Percentiles rank a stretch among this genome's conserved stretches.
Conservation (phyloP, 2,797 vertebrate genomes). For the Phoxinus dragarum region DNA sequence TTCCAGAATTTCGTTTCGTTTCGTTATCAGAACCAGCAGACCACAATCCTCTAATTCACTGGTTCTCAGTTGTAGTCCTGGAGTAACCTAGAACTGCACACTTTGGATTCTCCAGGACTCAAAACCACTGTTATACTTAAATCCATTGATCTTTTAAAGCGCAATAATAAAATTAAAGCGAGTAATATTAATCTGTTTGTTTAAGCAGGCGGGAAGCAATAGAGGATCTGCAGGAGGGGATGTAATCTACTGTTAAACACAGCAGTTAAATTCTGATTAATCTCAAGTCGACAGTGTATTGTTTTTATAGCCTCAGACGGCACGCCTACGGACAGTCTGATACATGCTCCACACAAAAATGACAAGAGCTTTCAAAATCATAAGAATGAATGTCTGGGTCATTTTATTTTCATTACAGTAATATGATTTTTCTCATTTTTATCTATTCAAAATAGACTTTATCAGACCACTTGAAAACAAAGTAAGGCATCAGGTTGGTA, state of each 20-base stretch:
- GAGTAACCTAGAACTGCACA: neutral
- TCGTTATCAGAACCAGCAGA: neutral
- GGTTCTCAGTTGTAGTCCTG: neutral
- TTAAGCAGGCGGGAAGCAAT: slow-evolving; percentile 6
- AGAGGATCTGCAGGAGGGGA: neutral
- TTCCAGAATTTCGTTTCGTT: too few relatives aligned
- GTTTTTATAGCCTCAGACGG: slow-evolving; percentile 17
- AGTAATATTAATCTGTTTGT: neutral
- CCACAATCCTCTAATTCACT: neutral
- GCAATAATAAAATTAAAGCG: slow-evolving; percentile 6
- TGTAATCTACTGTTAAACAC: slow-evolving; percentile 28
- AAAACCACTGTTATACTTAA: neutral
- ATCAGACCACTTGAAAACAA: too few relatives aligned
- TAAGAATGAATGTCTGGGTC: neutral
- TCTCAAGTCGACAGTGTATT: slow-evolving; percentile 20
- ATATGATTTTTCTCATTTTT: neutral
- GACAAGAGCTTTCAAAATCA: slow-evolving; percentile 26
- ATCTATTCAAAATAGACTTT: too few relatives aligned
- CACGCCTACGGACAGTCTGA: slow-evolving; percentile 36
- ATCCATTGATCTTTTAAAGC: neutral
- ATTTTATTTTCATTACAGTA: neutral
- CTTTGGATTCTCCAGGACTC: neutral
- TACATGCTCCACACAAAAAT: slow-evolving; percentile 3
- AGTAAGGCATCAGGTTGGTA: too few relatives aligned
- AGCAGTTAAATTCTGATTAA: slow-evolving; percentile 6